Conservation (phyloP, 2,113 vertebrate genomes). For the Ploceus nigricollis region DNA sequence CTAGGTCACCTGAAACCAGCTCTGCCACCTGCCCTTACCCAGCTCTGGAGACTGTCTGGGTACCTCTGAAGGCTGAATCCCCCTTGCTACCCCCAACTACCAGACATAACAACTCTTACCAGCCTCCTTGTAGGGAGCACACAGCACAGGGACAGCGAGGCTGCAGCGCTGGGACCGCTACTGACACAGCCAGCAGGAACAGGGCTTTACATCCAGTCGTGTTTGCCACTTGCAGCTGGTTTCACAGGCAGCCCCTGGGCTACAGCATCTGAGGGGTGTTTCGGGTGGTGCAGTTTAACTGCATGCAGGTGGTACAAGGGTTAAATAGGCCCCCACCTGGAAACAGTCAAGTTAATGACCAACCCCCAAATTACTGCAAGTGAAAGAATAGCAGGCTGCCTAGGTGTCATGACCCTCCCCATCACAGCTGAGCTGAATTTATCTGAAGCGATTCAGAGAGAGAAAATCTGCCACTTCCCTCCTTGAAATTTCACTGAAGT, state of each 20-base stretch:
- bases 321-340: background rate
- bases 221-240: background rate
- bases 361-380: background rate
- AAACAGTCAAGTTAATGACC: background rate
- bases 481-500: background rate
- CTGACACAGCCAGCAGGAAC: background rate
- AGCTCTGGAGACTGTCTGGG: background rate
- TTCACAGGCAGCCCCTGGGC: background rate
- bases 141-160: fast-evolving
- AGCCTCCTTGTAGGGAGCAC: background rate
- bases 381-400: background rate
- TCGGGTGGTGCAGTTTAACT: background rate
- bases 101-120: background rate
- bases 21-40: background rate
- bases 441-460: background rate
- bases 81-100: too few species aligned
- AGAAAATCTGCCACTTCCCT: background rate
- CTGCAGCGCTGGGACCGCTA: fast-evolving
- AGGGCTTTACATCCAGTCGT: fast-evolving
- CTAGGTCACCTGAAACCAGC: background rate
- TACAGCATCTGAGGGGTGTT: background rate
- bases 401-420: background rate
- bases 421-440: background rate
- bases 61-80: background rate
- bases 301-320: background rate